Evolutionary conservation across 1,140 invertebrate genomes (phyloP).

Genomic region (Drosophila chauvacae): DNA sequence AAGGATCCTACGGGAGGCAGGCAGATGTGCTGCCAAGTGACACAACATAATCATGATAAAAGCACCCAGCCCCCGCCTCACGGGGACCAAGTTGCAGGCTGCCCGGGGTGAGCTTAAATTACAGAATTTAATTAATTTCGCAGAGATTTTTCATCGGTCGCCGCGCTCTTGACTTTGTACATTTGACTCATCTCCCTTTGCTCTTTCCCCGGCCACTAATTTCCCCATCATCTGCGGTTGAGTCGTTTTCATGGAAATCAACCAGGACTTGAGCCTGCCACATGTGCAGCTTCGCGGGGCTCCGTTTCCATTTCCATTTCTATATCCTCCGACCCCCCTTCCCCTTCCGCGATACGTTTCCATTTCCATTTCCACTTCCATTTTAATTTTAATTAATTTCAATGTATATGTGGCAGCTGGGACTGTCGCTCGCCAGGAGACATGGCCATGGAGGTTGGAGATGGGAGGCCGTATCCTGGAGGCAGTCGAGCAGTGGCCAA

Average conservation of each 20-base stretch:
- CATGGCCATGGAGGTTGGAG: background rate
- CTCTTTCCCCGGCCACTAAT: constrained; percentile 55
- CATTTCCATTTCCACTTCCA: constrained; percentile 24
- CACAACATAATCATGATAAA: constrained; percentile 64
- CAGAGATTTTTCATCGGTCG: constrained; percentile 61
- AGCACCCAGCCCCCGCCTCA: background rate
- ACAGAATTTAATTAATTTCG: constrained; percentile 75
- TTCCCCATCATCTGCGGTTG: constrained; percentile 61
- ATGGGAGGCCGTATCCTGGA: background rate
- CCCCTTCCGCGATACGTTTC: constrained; percentile 10
- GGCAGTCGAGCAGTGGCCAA: constrained; percentile 43
- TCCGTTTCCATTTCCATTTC: constrained; percentile 29
- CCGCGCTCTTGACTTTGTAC: constrained; percentile 66
- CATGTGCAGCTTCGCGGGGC: constrained; percentile 26
- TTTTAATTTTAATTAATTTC: constrained; percentile 80
- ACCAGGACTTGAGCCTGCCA: constrained; percentile 41
- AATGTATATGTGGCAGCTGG: constrained; percentile 54
- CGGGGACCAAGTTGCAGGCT: background rate
- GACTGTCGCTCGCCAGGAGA: constrained; percentile 33
- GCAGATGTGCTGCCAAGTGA: constrained; percentile 31
- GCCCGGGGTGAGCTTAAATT: constrained; percentile 54
- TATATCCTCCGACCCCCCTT: constrained; percentile 3
- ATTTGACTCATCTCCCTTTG: constrained; percentile 35
- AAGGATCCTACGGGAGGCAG: constrained; percentile 11
- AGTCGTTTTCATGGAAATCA: constrained; percentile 42